A percentile compares a stretch with the other conserved stretches of the same genome.
Conservation (phyloP, 2,113 vertebrate species). For the Thamnophis sirtalis region DNA sequence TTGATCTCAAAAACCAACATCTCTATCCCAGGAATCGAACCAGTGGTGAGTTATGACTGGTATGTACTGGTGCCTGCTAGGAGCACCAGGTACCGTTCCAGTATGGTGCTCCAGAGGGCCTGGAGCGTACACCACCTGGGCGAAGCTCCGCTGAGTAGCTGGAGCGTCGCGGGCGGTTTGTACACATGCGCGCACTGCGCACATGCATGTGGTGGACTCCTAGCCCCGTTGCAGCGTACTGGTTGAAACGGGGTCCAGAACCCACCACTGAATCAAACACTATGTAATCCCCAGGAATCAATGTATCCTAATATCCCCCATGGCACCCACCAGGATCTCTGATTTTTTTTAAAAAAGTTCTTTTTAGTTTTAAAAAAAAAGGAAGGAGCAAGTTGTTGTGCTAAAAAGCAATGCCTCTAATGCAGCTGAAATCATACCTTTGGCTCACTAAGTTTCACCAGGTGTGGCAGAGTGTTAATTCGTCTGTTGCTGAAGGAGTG, state of each 20-base stretch:
- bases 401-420: neutral
- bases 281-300: neutral
- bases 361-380: neutral
- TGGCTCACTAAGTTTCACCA: neutral
- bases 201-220: too few relatives aligned
- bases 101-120: too few relatives aligned
- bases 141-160: too few relatives aligned
- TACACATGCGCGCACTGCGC: too few relatives aligned
- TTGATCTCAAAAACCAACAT: neutral
- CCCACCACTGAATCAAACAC: neutral
- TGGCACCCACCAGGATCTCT: neutral
- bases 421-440: neutral
- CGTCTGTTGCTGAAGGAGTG: neutral
- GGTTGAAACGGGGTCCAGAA: too few relatives aligned
- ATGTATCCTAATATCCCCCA: neutral
- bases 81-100: too few relatives aligned
- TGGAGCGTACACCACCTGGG: too few relatives aligned
- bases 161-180: too few relatives aligned
- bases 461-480: neutral
- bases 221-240: too few relatives aligned
- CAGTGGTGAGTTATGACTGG: too few relatives aligned
- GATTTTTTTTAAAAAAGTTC: neutral
- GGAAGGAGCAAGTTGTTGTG: neutral
- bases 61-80: too few relatives aligned
- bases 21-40: neutral